Evolutionary conservation across 2,113 vertebrate genomes (phyloP), one percentile per base, ranked within the genome.

Genomic region (Sorex fumeus): DNA sequence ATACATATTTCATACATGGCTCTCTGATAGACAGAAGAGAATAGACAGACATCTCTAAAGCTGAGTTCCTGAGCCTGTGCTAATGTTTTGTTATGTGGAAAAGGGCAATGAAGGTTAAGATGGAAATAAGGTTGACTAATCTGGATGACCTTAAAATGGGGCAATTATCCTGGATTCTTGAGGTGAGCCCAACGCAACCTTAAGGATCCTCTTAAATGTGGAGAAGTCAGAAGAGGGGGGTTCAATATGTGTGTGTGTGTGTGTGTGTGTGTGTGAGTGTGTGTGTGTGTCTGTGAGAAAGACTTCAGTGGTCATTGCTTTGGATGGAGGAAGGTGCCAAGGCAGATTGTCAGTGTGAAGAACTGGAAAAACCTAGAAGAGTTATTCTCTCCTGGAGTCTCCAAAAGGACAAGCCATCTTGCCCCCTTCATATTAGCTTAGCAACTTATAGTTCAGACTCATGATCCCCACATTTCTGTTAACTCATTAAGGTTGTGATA

Each of bases 271-370:
- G n/a, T n/a, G n/a, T n/a, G n/a, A n/a, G n/a, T n/a, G n/a, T n/a
- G n/a, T n/a, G n/a, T n/a, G n/a, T n/a, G 78, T 21, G 19, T 57
- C 6, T 60, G 62, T 21, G 75, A 93, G 71, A 76, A 57, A 43
- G 30, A 80, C 53, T 43, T 28, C 2, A n/a, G 50, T 0, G 1
- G 40, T 50, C 36, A 62, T 21, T 78, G n/a, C 25, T 88, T 88
- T 75, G 87, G 45, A 78, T 74, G 70, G 75, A 88, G 53, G 90
- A 78, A 77, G 16, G 34, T 80, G 32, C 36, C 62, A 88, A 94
- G 75, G 66, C 69, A 53, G 11, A 21, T 8, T 15, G 32, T 64
- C 75, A 88, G 53, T 53, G 28, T 76, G 45, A 70, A 90, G 53
- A 60, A 30, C 12, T 50, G 36, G 50, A 85, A 50, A 50, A 50